phyloP scores from a whole-genome alignment of 2,113 vertebrate species.

The Vireo altiloquus region DNA sequence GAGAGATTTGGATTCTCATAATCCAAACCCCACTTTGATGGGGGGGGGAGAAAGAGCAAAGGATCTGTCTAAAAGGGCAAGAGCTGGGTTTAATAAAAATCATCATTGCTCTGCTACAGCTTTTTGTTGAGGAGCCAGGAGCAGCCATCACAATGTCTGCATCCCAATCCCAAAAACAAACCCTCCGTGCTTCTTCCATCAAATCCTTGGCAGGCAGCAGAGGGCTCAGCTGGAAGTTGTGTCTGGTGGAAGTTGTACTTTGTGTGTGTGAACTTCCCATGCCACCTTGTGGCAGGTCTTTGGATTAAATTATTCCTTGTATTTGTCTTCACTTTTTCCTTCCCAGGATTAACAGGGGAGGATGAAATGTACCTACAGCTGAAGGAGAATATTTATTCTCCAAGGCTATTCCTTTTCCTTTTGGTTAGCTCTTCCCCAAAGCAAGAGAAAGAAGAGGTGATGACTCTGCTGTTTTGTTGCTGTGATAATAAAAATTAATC shows the following conservation, averaged over 20 bases:
- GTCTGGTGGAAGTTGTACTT: background rate
- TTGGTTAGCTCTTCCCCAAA: background rate
- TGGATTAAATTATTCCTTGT: background rate
- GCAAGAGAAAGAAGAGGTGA: background rate
- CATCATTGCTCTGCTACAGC: background rate
- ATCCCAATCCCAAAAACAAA: background rate
- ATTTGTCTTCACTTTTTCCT: background rate
- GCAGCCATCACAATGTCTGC: background rate
- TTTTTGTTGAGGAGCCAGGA: background rate
- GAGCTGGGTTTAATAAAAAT: background rate
- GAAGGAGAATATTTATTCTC: background rate
- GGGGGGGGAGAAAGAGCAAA: background rate
- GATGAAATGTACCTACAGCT: background rate
- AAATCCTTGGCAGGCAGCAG: background rate
- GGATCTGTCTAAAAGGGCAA: background rate
- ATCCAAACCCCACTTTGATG: background rate
- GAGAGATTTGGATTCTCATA: too few species aligned
- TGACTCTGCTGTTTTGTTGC: background rate
- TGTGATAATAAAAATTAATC: background rate
- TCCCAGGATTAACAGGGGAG: background rate
- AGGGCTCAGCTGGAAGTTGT: background rate
- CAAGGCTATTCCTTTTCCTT: background rate
- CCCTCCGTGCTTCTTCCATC: background rate
- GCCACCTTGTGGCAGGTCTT: background rate
- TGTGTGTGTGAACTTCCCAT: accelerated